Evolutionary conservation across 1,140 invertebrate genomes (phyloP).

Genomic region (Proctacanthus coquilletti): DNA sequence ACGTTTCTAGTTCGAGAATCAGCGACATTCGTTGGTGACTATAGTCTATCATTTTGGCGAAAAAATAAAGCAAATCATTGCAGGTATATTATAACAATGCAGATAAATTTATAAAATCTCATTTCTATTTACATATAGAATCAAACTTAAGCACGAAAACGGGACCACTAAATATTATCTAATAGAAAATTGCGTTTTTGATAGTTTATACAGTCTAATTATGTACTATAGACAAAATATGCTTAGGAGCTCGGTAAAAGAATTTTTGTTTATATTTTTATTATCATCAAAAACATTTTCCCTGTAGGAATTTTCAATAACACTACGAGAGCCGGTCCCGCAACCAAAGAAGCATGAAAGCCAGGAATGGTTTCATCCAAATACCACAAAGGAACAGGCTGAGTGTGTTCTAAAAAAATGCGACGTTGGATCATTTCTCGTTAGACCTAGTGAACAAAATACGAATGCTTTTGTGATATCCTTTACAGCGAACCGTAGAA

Average conservation of each 20-base stretch:
- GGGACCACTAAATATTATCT: slow-evolving; percentile 83
- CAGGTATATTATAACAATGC: slow-evolving; percentile 12
- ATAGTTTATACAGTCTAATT: slow-evolving; percentile 84
- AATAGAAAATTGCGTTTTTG: slow-evolving; percentile 77
- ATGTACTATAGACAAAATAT: slow-evolving; percentile 79
- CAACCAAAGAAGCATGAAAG: slow-evolving; percentile 88
- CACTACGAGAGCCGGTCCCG: slow-evolving; percentile 78
- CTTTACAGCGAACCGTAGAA: slow-evolving; percentile 85
- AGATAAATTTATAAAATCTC: neutral
- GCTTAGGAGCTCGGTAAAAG: slow-evolving; percentile 56
- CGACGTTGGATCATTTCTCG: slow-evolving; percentile 82
- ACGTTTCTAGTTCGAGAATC: slow-evolving; percentile 90
- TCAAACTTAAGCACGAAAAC: slow-evolving; percentile 75
- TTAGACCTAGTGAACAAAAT: slow-evolving; percentile 75
- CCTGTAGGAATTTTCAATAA: slow-evolving; percentile 66
- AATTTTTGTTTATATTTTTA: slow-evolving; percentile 4
- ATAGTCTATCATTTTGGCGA: slow-evolving; percentile 88
- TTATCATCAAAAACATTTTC: slow-evolving; percentile 3
- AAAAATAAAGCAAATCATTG: slow-evolving; percentile 84
- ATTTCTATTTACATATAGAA: slow-evolving; percentile 33
- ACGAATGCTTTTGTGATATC: slow-evolving; percentile 81
- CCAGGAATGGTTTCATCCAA: slow-evolving; percentile 86
- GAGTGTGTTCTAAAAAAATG: slow-evolving; percentile 75
- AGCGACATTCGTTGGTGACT: slow-evolving; percentile 93
- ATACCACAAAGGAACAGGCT: slow-evolving; percentile 60